phyloP scores from a whole-genome alignment of 2,888 invertebrate species.

The Clusia tigrina region DNA sequence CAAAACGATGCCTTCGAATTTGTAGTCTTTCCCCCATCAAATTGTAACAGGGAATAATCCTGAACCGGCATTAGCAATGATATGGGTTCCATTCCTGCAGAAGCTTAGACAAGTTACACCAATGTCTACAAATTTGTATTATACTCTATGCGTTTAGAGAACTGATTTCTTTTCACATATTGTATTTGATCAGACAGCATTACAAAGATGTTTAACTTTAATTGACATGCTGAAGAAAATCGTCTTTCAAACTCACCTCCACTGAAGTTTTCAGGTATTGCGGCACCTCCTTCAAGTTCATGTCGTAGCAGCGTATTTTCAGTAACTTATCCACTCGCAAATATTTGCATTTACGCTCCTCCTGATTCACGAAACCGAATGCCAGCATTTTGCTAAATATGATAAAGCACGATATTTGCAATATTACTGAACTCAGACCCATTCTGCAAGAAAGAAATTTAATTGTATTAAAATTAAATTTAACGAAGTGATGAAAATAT shows the following conservation, averaged over 20 bases:
- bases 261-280: constrained; percentile 58
- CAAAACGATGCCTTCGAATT: too few species aligned
- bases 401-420: constrained; percentile 49
- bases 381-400: constrained; percentile 50
- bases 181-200: background rate
- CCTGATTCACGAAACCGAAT: constrained; percentile 50
- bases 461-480: constrained; percentile 31
- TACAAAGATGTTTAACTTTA: background rate
- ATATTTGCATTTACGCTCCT: constrained; percentile 57
- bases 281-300: constrained; percentile 63
- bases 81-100: too few species aligned
- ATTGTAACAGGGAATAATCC: too few species aligned
- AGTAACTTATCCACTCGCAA: constrained; percentile 54
- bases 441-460: constrained; percentile 38
- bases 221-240: too few species aligned
- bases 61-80: too few species aligned
- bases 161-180: background rate
- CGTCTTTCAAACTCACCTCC: constrained; percentile 52
- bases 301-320: constrained; percentile 56
- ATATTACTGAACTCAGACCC: constrained; percentile 41
- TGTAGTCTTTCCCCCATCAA: too few species aligned
- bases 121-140: too few species aligned
- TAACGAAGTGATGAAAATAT: constrained; percentile 1
- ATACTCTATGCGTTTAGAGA: too few species aligned
- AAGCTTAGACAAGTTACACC: too few species aligned